Percentiles rank a stretch among this genome's conserved stretches.
Evolutionary conservation across 2,113 vertebrate species (phyloP).

Genomic region (Scomber japonicus): DNA sequence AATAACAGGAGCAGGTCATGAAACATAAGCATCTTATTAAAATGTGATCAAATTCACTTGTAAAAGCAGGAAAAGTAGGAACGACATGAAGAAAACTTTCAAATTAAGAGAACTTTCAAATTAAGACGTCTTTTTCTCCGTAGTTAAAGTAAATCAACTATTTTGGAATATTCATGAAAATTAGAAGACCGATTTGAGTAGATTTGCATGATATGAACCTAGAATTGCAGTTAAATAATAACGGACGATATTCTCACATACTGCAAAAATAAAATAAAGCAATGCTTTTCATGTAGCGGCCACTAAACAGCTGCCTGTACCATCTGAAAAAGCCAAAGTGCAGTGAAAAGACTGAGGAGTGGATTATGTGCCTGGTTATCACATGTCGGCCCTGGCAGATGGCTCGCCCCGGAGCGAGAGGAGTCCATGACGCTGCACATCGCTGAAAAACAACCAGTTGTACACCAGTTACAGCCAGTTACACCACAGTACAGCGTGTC

Average conservation of each 20-base stretch:
- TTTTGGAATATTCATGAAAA: too few species aligned
- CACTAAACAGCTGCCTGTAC: slow-evolving; percentile 25
- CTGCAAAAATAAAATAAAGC: neutral
- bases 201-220: neutral
- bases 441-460: slow-evolving; percentile 46
- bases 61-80: too few species aligned
- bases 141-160: too few species aligned
- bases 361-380: slow-evolving; percentile 60
- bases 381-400: slow-evolving; percentile 67
- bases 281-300: neutral
- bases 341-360: slow-evolving; percentile 16
- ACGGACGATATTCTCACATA: neutral
- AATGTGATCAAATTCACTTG: too few species aligned
- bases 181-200: too few species aligned
- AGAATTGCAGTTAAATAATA: too few species aligned
- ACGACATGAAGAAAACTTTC: too few species aligned
- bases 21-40: too few species aligned
- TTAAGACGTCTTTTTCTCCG: too few species aligned
- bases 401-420: slow-evolving; percentile 62
- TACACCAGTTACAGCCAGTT: slow-evolving; percentile 57
- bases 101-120: too few species aligned
- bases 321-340: slow-evolving; percentile 31
- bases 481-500: slow-evolving; percentile 28
- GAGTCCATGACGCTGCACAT: slow-evolving; percentile 49
- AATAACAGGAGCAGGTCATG: too few species aligned